Conservation (phyloP, 2,113 vertebrate species). For the Tapirus terrestris region DNA sequence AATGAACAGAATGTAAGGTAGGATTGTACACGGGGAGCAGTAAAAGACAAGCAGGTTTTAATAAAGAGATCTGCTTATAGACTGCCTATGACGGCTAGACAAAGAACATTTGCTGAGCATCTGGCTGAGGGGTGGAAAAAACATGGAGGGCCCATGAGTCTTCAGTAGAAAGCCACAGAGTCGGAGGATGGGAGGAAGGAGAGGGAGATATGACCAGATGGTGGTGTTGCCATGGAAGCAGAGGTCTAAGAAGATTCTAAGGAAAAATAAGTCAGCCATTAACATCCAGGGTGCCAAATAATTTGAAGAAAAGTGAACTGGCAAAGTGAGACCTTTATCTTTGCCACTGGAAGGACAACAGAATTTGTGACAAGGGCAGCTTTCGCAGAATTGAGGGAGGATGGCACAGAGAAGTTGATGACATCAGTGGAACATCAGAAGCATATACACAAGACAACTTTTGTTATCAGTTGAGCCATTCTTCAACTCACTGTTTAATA, state of each 20-base stretch:
- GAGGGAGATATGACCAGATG: too few species aligned
- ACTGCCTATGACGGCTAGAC: too few species aligned
- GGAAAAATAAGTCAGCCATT: neutral
- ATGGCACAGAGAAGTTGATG: neutral
- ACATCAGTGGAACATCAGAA: neutral
- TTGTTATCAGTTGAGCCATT: neutral
- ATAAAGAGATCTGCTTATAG: neutral
- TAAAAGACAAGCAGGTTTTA: neutral
- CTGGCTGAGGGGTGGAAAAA: neutral
- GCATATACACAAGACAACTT: neutral
- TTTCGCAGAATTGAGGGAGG: neutral
- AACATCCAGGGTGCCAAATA: neutral
- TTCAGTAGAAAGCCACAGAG: neutral
- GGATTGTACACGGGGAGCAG: rapidly evolving
- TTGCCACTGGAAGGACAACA: neutral
- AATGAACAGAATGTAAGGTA: neutral
- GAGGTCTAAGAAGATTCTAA: neutral
- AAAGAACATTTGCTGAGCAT: neutral
- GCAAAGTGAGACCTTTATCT: neutral
- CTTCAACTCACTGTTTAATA: slow-evolving; percentile 1
- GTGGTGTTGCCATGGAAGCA: neutral
- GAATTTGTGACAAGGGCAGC: neutral
- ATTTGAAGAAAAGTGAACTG: neutral
- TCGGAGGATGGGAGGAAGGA: too few species aligned
- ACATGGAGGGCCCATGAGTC: neutral